Base-by-base conservation (phyloP, 2,113 vertebrate genomes). In the Limnothrissa miodon region DNA sequence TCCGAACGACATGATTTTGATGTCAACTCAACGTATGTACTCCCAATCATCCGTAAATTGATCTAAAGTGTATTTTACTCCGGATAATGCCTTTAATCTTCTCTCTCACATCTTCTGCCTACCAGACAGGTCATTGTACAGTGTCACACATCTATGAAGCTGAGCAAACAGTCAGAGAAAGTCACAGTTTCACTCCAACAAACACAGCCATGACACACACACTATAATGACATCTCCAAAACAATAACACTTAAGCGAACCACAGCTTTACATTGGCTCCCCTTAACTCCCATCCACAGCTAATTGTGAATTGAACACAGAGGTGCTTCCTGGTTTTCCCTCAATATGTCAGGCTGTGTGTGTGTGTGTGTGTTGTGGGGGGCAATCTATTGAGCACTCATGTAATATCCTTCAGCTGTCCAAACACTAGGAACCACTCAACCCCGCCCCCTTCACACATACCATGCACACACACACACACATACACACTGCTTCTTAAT, bases 371-470 rank as follows among this genome's bases (percentile, higher is more conserved):
- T 59, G 90, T 87, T 90, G 86, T 87, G 87, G 87, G 90, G 86
- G 83, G 87, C 82, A 89, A 89, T 92, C 85, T 87, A 91, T 92
- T 92, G 81, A 88, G 87, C 86, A 81, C 85, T 87, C 89, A 89
- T 86, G 87, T 92, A 94, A 92, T 91, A 88, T 92, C 86, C 90
- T 56, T 83, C 93, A 94, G 94, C 93, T 95, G 93, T 93, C 89
- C 80, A 93, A 94, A 94, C 91, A 93, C 87, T 83, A 2, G 6
- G 21, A 81, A 87, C 86, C 82, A 48, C 33, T 33, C 66, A 10
- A 4, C 29, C 66, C 13, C 1, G 29, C 10, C 85, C 70, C 82
- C 83, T 87, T 79, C 25, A 23, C 59, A 23, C 23, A 8, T 56
- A 46, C 80, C 82, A 83, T 87, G n/a, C n/a, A n/a, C n/a, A n/a